These are phyloP conservation scores for Paralichthys olivaceus DNA, from an alignment of 2,113 vertebrate genomes.

Conservation along the genomic window DNA sequence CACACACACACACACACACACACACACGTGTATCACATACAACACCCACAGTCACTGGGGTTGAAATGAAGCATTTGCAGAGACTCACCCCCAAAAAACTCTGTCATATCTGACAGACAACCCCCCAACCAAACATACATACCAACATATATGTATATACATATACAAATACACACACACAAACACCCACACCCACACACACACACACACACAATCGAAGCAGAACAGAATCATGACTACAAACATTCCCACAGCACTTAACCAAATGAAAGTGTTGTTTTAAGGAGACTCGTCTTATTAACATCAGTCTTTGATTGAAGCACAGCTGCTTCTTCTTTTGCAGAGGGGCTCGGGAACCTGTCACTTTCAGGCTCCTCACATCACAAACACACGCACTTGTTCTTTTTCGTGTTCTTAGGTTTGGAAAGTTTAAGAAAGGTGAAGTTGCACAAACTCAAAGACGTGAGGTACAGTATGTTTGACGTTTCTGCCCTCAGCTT, in stretches of 20 bases:
- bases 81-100: slow-evolving; percentile 55
- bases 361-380: slow-evolving; percentile 52
- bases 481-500: slow-evolving; percentile 53
- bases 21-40: neutral
- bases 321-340: slow-evolving; percentile 56
- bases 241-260: slow-evolving; percentile 44
- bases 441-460: slow-evolving; percentile 59
- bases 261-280: slow-evolving; percentile 45
- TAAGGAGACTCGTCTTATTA: slow-evolving; percentile 54
- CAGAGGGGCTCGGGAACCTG: slow-evolving; percentile 56
- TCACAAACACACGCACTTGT: slow-evolving; percentile 27
- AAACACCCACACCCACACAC: neutral
- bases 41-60: slow-evolving; percentile 5
- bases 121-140: neutral
- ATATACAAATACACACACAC: slow-evolving; percentile 2
- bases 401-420: slow-evolving; percentile 34
- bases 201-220: slow-evolving; percentile 49
- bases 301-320: slow-evolving; percentile 60
- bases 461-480: slow-evolving; percentile 28
- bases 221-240: slow-evolving; percentile 71
- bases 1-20: neutral
- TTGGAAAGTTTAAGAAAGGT: slow-evolving; percentile 57
- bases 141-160: neutral
- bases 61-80: slow-evolving; percentile 38
- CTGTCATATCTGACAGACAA: slow-evolving; percentile 46